Conservation (phyloP, 1,140 invertebrate genomes). For the Ooceraea biroi region DNA sequence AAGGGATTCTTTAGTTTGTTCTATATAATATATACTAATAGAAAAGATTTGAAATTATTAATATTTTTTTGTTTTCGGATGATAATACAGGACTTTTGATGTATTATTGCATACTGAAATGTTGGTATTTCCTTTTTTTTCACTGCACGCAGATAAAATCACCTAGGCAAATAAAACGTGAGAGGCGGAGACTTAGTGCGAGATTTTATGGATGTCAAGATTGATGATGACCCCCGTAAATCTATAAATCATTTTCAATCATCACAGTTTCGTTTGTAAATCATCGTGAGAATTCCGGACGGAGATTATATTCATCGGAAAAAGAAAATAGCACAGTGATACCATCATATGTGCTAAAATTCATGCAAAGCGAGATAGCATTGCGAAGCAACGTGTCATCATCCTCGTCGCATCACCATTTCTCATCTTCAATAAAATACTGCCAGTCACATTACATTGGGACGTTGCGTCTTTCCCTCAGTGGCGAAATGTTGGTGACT, state of each 20-base stretch:
- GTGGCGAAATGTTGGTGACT: not conserved
- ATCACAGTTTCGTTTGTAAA: not conserved
- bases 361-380: not conserved
- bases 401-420: not conserved
- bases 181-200: not conserved
- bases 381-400: not conserved
- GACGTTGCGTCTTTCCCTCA: not conserved
- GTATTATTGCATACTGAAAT: not conserved
- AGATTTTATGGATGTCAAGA: not conserved
- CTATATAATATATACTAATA: not conserved
- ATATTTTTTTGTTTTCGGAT: not conserved
- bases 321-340: not conserved
- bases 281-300: slow-evolving; percentile 15
- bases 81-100: no score
- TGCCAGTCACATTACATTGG: not conserved
- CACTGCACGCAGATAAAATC: no score
- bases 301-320: not conserved
- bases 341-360: not conserved
- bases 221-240: not conserved
- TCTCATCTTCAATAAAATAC: not conserved
- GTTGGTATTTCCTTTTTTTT: not conserved
- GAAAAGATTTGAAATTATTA: not conserved
- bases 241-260: slow-evolving; percentile 5
- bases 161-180: not conserved
- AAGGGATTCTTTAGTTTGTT: no score